phyloP scores from a whole-genome alignment of 2,797 vertebrate species.

The Zalophus californianus region DNA sequence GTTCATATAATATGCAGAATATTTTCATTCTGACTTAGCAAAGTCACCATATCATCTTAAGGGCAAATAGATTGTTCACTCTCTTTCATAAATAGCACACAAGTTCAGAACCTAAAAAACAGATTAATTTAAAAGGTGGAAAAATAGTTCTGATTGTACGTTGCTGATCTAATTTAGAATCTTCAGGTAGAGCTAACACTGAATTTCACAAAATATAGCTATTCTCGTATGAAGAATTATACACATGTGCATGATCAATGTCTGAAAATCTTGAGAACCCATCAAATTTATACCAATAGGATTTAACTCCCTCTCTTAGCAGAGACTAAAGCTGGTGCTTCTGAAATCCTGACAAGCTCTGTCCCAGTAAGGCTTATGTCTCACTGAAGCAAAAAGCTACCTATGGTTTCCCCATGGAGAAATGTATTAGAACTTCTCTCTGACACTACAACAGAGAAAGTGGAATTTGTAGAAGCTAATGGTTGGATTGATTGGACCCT shows the following conservation, averaged over 20 bases:
- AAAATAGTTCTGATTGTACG: background rate
- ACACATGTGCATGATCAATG: background rate
- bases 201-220: background rate
- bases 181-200: background rate
- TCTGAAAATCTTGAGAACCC: background rate
- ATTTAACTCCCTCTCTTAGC: background rate
- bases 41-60: background rate
- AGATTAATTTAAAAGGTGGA: background rate
- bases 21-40: slow-evolving; percentile 35
- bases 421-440: background rate
- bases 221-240: background rate
- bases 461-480: background rate
- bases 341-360: background rate
- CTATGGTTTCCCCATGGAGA: background rate
- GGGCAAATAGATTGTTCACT: background rate
- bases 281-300: slow-evolving; percentile 2
- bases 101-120: background rate
- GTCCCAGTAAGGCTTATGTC: background rate
- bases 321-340: background rate
- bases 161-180: background rate
- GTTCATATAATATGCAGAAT: background rate
- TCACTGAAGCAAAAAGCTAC: slow-evolving; percentile 39
- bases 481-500: background rate
- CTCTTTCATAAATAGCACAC: background rate
- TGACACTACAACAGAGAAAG: background rate